These are phyloP conservation scores for Phaethon lepturus DNA, from an alignment of 2,113 vertebrate species.

Conservation along the genomic window DNA sequence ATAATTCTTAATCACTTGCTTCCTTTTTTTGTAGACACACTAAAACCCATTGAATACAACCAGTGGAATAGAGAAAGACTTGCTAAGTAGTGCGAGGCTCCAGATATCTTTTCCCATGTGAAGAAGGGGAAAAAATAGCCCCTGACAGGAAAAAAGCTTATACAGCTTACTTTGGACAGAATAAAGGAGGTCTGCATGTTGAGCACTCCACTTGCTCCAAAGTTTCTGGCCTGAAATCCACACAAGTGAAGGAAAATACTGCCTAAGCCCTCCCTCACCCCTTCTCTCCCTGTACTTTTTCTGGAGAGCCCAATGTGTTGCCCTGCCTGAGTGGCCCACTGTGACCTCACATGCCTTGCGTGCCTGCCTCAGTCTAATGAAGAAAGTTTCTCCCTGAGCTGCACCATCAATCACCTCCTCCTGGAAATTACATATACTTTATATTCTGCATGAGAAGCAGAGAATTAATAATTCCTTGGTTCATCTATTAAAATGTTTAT, in stretches of 20 bases:
- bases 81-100: not conserved
- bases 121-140: not conserved
- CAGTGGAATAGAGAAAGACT: not conserved
- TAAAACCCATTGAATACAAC: not conserved
- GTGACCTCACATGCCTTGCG: not conserved
- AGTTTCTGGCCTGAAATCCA: not conserved
- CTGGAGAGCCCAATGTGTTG: not conserved
- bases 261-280: not conserved
- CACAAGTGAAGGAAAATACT: not conserved
- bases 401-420: not conserved
- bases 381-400: not conserved
- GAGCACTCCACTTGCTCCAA: not conserved
- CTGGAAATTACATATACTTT: not conserved
- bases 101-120: not conserved
- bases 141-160: not conserved
- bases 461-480: constrained; percentile 12
- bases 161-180: not conserved
- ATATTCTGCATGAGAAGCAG: constrained; percentile 2
- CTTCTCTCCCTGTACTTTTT: not conserved
- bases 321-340: not conserved
- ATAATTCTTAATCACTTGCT: not conserved
- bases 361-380: not conserved
- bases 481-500: constrained; percentile 53
- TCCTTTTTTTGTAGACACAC: not conserved
- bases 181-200: not conserved